phyloP scores from a whole-genome alignment of 1,140 invertebrate genomes.

The Pseudobourletiella spinata region DNA sequence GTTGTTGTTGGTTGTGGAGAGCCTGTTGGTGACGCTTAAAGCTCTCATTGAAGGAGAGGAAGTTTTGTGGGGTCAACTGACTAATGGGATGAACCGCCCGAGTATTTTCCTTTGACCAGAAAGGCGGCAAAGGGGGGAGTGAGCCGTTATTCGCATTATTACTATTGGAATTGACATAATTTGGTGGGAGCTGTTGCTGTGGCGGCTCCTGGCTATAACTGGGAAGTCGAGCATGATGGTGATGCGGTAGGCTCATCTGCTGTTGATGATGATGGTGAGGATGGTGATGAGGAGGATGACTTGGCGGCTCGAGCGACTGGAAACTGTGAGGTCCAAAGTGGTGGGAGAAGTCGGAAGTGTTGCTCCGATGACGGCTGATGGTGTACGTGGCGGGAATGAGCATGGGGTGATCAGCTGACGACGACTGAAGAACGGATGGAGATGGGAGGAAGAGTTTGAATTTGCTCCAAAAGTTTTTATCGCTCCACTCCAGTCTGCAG shows the following conservation, averaged over 20 bases:
- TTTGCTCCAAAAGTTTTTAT: conserved; percentile 26
- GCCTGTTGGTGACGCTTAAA: conserved; percentile 18
- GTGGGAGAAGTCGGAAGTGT: no score
- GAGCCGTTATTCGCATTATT: neutral
- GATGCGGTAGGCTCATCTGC: neutral
- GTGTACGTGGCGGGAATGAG: conserved; percentile 8
- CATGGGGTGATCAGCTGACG: neutral
- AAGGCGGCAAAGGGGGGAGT: neutral
- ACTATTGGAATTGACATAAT: neutral
- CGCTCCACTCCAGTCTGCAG: conserved; percentile 9
- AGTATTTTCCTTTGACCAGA: neutral
- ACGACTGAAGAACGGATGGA: neutral
- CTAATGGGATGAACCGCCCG: conserved; percentile 1
- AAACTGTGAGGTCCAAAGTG: no score
- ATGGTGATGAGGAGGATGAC: neutral
- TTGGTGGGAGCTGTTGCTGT: conserved; percentile 1
- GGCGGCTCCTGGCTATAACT: neutral
- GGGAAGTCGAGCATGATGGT: neutral
- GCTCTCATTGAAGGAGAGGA: conserved; percentile 21
- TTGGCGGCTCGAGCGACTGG: no score
- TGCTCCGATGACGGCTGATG: neutral
- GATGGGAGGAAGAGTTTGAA: conserved; percentile 15
- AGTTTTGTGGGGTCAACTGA: neutral
- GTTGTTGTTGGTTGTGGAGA: conserved; percentile 2
- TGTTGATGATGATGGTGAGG: neutral